Conservation (phyloP, 2,888 invertebrate species). For the Leistus spinibarbis region DNA sequence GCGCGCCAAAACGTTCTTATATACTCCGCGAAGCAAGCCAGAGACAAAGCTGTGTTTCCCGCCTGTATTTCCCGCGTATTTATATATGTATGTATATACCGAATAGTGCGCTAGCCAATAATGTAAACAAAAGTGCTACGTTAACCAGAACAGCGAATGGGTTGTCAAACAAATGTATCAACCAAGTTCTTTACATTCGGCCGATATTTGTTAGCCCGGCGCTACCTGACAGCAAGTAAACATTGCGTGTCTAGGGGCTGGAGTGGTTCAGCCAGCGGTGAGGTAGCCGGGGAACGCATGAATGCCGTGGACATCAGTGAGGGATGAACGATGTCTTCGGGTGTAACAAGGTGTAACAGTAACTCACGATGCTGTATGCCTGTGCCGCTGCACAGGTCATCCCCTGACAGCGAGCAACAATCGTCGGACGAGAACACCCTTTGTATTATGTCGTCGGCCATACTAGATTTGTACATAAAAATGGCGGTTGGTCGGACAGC, state of each 20-base stretch:
- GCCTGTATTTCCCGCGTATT: too few species aligned
- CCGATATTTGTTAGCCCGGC: slow-evolving; percentile 13
- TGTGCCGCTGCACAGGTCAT: slow-evolving; percentile 11
- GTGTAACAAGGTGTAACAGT: slow-evolving; percentile 14
- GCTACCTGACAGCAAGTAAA: slow-evolving; percentile 32
- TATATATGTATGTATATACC: too few species aligned
- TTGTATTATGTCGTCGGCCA: neutral
- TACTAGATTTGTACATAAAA: neutral
- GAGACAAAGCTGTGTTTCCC: too few species aligned
- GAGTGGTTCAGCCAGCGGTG: neutral
- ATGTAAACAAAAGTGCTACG: too few species aligned
- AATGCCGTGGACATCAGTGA: neutral
- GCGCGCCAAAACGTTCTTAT: too few species aligned
- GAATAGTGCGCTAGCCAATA: too few species aligned
- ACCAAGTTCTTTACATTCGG: slow-evolving; percentile 12
- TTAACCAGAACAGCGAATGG: too few species aligned
- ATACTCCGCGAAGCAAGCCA: too few species aligned
- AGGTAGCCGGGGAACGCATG: neutral
- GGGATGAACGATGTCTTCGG: slow-evolving; percentile 1
- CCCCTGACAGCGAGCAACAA: slow-evolving; percentile 16
- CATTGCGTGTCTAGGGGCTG: slow-evolving; percentile 7
- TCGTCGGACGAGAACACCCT: slow-evolving; percentile 17
- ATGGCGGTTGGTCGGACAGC: neutral
- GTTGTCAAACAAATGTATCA: slow-evolving; percentile 23
- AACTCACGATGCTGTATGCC: slow-evolving; percentile 27